These are phyloP conservation scores for Apteryx mantelli DNA, from an alignment of 2,113 vertebrate species.

Conservation along the genomic window DNA sequence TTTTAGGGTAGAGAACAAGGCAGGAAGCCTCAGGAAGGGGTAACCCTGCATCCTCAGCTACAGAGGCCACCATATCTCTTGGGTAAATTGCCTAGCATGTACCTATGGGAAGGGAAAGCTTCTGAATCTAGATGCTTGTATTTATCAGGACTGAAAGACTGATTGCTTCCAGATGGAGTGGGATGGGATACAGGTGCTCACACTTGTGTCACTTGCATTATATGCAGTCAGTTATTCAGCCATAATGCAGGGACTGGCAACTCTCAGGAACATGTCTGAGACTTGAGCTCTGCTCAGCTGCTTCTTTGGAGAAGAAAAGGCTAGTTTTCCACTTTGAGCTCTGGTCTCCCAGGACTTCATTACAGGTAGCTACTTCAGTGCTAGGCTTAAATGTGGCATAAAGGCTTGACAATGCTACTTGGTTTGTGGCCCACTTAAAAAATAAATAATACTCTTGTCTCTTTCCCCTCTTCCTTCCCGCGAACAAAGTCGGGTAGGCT, in stretches of 20 bases:
- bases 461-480: neutral
- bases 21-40: neutral
- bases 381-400: neutral
- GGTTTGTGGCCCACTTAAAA: neutral
- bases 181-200: too few species aligned
- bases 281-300: too few species aligned
- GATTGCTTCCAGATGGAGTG: too few species aligned
- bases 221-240: neutral
- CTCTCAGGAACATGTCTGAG: neutral
- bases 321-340: neutral
- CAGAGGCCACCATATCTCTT: too few species aligned
- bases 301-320: neutral
- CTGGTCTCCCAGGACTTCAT: neutral
- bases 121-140: too few species aligned
- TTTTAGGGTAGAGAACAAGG: neutral
- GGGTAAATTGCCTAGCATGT: too few species aligned
- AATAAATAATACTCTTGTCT: neutral
- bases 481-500: neutral
- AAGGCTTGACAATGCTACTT: neutral
- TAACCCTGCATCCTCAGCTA: neutral
- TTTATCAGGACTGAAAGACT: too few species aligned
- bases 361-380: neutral
- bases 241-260: neutral
- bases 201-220: too few species aligned
- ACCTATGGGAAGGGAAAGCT: too few species aligned